Conservation (phyloP, 2,797 vertebrate genomes). For the Anguilla marmorata region DNA sequence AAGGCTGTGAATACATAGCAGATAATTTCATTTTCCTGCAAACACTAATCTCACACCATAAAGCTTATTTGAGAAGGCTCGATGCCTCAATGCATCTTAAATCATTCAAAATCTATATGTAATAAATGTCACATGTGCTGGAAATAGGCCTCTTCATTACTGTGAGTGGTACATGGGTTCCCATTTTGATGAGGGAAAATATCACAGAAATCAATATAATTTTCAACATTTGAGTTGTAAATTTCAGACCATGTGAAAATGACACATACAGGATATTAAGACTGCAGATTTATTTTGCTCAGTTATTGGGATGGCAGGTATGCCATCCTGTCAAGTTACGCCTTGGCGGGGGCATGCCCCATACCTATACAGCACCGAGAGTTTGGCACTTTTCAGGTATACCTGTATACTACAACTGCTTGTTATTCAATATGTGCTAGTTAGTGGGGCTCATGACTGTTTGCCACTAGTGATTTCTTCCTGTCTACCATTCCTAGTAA, state of each 20-base stretch:
- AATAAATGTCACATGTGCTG: neutral
- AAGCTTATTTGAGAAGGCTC: neutral
- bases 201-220: too few species aligned
- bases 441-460: too few species aligned
- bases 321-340: too few species aligned
- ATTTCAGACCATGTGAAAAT: too few species aligned
- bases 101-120: neutral
- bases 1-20: neutral
- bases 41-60: neutral
- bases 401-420: too few species aligned
- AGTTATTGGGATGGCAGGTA: too few species aligned
- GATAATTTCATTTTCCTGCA: neutral
- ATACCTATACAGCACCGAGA: too few species aligned
- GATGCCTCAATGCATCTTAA: neutral
- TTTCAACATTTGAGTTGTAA: neutral
- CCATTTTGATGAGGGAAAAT: too few species aligned
- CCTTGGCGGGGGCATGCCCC: too few species aligned
- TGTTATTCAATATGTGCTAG: neutral
- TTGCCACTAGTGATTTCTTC: neutral
- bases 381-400: too few species aligned
- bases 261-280: too few species aligned
- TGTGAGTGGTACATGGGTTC: neutral
- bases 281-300: too few species aligned
- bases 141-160: neutral
- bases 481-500: neutral